These are phyloP conservation scores for Thinocorus orbignyianus DNA, from an alignment of 2,113 vertebrate species.

Conservation along the genomic window DNA sequence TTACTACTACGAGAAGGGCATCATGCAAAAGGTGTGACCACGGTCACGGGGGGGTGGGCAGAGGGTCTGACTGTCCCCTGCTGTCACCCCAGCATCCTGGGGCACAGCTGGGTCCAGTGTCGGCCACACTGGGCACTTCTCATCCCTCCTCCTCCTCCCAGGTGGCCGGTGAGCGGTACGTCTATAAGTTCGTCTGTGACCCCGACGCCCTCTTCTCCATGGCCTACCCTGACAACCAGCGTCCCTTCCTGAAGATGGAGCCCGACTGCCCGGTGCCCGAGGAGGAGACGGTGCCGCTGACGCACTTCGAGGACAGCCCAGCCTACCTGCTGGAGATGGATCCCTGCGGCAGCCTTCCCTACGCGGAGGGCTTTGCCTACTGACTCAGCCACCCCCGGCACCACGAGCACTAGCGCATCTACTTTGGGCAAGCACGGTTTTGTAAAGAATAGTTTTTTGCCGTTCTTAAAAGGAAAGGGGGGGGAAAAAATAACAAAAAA, in stretches of 20 bases:
- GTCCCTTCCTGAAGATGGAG: slow-evolving; percentile 91
- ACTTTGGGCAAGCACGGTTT: slow-evolving; percentile 61
- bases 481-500: too few species aligned
- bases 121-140: neutral
- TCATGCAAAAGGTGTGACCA: slow-evolving; percentile 91
- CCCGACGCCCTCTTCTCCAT: slow-evolving; percentile 96
- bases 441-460: slow-evolving; percentile 68
- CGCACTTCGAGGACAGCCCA: slow-evolving; percentile 87
- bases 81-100: neutral
- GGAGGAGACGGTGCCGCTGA: slow-evolving; percentile 89
- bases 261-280: slow-evolving; percentile 81
- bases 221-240: slow-evolving; percentile 96
- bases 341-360: slow-evolving; percentile 84
- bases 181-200: slow-evolving; percentile 97
- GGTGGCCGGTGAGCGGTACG: slow-evolving; percentile 94
- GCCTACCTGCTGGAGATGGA: slow-evolving; percentile 89
- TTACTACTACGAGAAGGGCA: slow-evolving; percentile 98
- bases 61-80: accelerated
- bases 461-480: neutral
- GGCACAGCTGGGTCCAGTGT: accelerated
- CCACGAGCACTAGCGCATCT: slow-evolving; percentile 54
- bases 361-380: slow-evolving; percentile 88
- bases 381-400: slow-evolving; percentile 68
- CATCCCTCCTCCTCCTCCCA: slow-evolving; percentile 13
- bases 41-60: accelerated